phyloP scores from a whole-genome alignment of 2,888 invertebrate genomes.

The Drosophila cognata region DNA sequence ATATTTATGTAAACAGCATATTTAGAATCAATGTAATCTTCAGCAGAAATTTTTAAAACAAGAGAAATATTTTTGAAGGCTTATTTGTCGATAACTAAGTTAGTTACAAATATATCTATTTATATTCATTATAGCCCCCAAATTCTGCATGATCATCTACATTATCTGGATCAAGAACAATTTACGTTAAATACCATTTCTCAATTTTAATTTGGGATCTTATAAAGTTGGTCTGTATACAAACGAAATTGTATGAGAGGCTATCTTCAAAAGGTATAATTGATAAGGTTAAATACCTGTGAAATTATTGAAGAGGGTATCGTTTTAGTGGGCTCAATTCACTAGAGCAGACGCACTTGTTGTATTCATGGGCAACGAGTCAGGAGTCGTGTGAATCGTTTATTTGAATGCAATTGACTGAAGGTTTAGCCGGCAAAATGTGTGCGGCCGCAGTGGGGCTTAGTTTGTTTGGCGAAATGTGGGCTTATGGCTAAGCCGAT shows the following conservation, averaged over 20 bases:
- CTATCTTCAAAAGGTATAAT: background rate
- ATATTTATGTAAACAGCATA: background rate
- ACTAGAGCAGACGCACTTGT: background rate
- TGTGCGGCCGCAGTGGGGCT: slow-evolving; percentile 65
- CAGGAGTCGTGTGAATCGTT: slow-evolving; percentile 49
- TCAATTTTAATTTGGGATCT: background rate
- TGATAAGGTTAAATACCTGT: background rate
- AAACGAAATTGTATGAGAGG: background rate
- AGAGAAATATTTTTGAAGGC: background rate
- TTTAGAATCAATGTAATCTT: background rate
- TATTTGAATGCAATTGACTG: slow-evolving; percentile 80
- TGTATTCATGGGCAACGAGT: background rate
- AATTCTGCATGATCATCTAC: background rate
- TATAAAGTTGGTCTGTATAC: background rate
- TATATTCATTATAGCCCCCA: background rate
- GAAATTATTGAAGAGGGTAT: background rate
- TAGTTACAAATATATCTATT: background rate
- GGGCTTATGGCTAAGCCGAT: slow-evolving; percentile 70
- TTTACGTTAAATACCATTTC: background rate
- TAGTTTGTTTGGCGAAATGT: slow-evolving; percentile 76
- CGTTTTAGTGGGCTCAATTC: no score
- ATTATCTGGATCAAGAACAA: background rate
- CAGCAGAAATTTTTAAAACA: background rate
- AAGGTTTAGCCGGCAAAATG: slow-evolving; percentile 68
- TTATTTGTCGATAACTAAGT: background rate